Percentiles rank a stretch among this genome's conserved stretches.
These are phyloP conservation scores for Carassius auratus DNA, from an alignment of 2,113 vertebrate species.

Conservation along the genomic window DNA sequence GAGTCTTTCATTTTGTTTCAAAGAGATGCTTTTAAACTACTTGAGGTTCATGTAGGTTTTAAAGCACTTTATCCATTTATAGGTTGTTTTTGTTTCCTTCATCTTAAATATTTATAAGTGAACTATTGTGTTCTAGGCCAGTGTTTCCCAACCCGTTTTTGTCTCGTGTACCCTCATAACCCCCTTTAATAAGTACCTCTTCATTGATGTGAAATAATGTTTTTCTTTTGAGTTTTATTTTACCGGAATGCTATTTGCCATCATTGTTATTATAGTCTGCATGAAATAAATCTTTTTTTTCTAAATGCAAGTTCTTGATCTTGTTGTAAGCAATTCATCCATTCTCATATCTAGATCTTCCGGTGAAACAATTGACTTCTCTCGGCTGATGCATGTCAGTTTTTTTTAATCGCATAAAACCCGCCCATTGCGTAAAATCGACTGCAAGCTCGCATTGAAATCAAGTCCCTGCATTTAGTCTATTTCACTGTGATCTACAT, in stretches of 20 bases:
- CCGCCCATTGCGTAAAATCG: neutral
- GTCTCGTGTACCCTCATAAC: neutral
- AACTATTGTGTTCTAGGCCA: slow-evolving; percentile 18
- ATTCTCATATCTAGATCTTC: neutral
- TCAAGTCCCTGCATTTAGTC: neutral
- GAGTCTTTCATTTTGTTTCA: slow-evolving; percentile 13
- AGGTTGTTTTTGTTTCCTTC: slow-evolving; percentile 10
- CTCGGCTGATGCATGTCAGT: neutral
- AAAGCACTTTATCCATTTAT: slow-evolving; percentile 24
- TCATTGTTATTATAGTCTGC: neutral
- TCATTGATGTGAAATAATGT: neutral
- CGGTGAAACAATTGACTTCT: neutral
- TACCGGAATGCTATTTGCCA: neutral
- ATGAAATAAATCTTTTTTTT: neutral
- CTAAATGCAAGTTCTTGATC: neutral
- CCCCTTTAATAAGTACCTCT: neutral
- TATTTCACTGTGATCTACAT: neutral
- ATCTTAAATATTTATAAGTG: slow-evolving; percentile 33
- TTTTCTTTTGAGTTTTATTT: neutral
- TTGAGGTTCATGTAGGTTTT: slow-evolving; percentile 3
- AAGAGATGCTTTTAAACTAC: slow-evolving; percentile 11
- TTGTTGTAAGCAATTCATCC: neutral
- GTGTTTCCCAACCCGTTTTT: neutral
- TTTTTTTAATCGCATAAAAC: neutral
- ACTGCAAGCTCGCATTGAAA: neutral